phyloP scores from a whole-genome alignment of 1,140 invertebrate species.

The Diachasmimorpha longicaudata region DNA sequence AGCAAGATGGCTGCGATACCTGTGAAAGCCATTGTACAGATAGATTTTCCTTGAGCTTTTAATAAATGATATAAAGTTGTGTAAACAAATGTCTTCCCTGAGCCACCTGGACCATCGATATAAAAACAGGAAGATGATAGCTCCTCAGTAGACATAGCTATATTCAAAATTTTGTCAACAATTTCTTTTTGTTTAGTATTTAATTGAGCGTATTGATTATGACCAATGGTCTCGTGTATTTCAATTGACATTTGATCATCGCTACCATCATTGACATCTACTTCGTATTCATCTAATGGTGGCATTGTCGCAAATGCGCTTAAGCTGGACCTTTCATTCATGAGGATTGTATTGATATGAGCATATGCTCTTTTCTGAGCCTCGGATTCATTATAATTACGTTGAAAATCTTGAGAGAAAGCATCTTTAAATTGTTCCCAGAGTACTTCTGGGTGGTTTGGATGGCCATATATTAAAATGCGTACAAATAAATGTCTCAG shows the following conservation, averaged over 20 bases:
- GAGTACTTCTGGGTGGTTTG: background rate
- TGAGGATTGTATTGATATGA: conserved; percentile 18
- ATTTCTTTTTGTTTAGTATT: conserved; percentile 15
- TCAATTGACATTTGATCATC: background rate
- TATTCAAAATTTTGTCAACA: background rate
- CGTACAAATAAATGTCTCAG: conserved; percentile 27
- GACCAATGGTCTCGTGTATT: background rate
- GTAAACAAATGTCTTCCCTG: conserved; percentile 27
- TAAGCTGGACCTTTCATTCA: background rate
- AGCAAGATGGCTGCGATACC: conserved; percentile 38
- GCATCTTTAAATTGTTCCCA: conserved; percentile 24
- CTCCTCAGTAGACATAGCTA: background rate
- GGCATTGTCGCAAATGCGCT: conserved; percentile 20
- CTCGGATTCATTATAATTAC: background rate
- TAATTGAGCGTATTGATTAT: conserved; percentile 9
- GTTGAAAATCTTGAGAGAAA: conserved; percentile 16
- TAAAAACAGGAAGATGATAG: background rate
- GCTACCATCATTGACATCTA: conserved; percentile 32
- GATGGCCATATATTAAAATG: conserved; percentile 28
- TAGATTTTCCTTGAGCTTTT: conserved; percentile 13
- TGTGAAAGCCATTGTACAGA: conserved; percentile 31
- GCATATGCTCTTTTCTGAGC: conserved; percentile 17
- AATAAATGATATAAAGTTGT: conserved; percentile 24
- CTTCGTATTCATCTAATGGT: conserved; percentile 27
- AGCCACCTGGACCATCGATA: no score